Conservation (phyloP, 64 coral and sea anemone genomes). For the Actinia equina region DNA sequence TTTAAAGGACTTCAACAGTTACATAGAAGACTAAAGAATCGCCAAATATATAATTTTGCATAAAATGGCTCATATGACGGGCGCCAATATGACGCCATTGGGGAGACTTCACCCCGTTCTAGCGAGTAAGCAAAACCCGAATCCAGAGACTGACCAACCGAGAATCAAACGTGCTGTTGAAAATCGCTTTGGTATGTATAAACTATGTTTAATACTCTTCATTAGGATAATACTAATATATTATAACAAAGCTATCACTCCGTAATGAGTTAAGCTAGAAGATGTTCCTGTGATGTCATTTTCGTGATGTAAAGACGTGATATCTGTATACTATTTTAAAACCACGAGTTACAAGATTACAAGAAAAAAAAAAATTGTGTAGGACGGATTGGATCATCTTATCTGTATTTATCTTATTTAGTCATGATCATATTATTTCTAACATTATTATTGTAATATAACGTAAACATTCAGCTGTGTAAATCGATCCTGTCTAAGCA, state of each 20-base stretch:
- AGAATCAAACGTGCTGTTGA: conserved; percentile 10
- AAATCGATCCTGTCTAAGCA: too few relatives aligned
- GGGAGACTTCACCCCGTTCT: conserved; percentile 95
- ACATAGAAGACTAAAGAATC: background rate
- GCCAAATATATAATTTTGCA: background rate
- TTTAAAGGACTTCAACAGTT: background rate
- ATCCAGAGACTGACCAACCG: conserved; percentile 3
- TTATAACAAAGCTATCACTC: background rate
- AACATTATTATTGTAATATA: too few relatives aligned
- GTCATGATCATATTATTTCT: too few relatives aligned
- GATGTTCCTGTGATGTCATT: background rate
- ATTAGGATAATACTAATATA: background rate
- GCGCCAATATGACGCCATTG: conserved; percentile 91
- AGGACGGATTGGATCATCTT: too few relatives aligned
- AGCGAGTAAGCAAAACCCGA: conserved; percentile 66
- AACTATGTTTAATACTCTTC: background rate
- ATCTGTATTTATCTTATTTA: too few relatives aligned
- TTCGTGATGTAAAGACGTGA: too few relatives aligned
- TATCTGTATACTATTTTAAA: too few relatives aligned
- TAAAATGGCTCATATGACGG: conserved; percentile 44
- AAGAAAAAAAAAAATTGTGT: too few relatives aligned
- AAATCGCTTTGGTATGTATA: background rate
- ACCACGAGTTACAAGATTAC: too few relatives aligned
- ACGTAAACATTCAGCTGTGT: too few relatives aligned
- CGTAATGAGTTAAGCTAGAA: background rate